phyloP scores from a whole-genome alignment of 2,797 vertebrate genomes.

The Eospalax fontanierii region DNA sequence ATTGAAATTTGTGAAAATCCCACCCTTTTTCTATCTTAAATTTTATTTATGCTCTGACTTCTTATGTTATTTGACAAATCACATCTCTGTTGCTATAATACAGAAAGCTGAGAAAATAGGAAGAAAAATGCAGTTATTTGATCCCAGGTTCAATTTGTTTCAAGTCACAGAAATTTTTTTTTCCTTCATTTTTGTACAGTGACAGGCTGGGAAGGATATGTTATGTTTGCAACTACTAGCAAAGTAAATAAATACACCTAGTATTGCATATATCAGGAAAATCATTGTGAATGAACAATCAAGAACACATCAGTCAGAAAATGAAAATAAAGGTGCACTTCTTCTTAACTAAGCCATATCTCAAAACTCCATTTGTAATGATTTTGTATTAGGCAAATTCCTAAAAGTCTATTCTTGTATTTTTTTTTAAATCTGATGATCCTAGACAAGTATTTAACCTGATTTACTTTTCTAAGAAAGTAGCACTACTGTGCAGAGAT shows the following conservation, averaged over 20 bases:
- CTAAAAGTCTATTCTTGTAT: not conserved
- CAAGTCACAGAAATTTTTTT: not conserved
- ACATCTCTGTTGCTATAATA: not conserved
- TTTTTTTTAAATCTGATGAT: not conserved
- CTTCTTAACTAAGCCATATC: not conserved
- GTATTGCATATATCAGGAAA: not conserved
- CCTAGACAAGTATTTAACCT: not conserved
- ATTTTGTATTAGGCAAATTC: not conserved
- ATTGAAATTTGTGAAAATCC: not conserved
- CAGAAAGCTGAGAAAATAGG: not conserved
- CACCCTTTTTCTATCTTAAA: not conserved
- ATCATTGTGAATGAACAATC: not conserved
- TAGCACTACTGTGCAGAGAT: not conserved
- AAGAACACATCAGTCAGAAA: not conserved
- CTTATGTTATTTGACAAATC: not conserved
- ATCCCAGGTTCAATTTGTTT: not conserved
- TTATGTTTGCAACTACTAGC: not conserved
- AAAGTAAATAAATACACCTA: not conserved
- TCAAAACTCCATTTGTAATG: not conserved
- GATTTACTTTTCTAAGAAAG: not conserved
- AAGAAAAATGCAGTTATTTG: not conserved
- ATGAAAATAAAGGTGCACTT: not conserved
- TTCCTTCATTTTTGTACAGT: not conserved
- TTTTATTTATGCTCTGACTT: not conserved
- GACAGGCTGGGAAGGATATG: not conserved